phyloP scores from a whole-genome alignment of 1,140 invertebrate genomes.

The Cydia amplana region DNA sequence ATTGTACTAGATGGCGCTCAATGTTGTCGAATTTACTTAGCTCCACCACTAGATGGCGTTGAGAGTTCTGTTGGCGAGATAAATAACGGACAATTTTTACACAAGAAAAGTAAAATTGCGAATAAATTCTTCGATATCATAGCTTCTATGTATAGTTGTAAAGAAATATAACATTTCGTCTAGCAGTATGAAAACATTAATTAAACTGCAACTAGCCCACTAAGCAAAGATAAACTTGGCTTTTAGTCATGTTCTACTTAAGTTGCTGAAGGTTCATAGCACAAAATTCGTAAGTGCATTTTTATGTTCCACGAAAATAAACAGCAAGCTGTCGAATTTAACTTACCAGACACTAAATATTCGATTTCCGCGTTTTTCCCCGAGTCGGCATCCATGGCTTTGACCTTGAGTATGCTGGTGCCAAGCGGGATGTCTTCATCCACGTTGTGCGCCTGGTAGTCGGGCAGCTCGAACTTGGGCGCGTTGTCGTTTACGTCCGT shows the following conservation, averaged over 20 bases:
- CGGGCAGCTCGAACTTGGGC: constrained; percentile 95
- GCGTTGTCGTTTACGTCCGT: constrained; percentile 98
- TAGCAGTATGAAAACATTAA: too few relatives aligned
- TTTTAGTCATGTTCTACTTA: too few relatives aligned
- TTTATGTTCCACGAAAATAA: too few relatives aligned
- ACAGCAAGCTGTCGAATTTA: too few relatives aligned
- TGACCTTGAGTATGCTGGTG: constrained; percentile 94
- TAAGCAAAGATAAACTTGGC: too few relatives aligned
- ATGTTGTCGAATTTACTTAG: neutral
- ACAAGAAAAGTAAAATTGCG: neutral
- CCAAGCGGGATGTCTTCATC: constrained; percentile 95
- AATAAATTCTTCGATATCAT: too few relatives aligned
- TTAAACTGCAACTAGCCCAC: too few relatives aligned
- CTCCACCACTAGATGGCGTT: constrained; percentile 18
- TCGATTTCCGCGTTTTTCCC: constrained; percentile 96
- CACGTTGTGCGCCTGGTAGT: constrained; percentile 97
- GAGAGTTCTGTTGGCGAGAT: neutral
- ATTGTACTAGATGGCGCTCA: constrained; percentile 12
- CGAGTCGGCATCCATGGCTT: constrained; percentile 95
- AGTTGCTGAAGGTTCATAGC: too few relatives aligned
- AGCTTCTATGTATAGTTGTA: too few relatives aligned
- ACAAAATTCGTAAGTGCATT: too few relatives aligned
- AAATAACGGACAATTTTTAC: neutral
- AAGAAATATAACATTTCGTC: too few relatives aligned
- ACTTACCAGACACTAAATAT: constrained; percentile 88